phyloP scores from a whole-genome alignment of 2,797 vertebrate species.

The Siniperca scherzeri region DNA sequence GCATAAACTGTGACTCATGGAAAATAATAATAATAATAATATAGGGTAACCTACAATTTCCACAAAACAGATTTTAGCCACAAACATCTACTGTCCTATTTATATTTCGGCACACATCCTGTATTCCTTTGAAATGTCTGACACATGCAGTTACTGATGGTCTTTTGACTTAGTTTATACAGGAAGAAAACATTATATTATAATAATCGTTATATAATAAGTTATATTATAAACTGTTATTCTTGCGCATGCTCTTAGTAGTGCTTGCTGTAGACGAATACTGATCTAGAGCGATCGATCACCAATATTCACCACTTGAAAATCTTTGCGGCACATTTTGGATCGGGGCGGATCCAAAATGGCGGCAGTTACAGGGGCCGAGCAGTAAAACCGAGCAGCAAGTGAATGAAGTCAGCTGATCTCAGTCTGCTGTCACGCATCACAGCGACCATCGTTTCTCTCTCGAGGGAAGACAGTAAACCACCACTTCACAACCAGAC shows the following conservation, averaged over 20 bases:
- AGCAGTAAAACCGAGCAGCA: constrained; percentile 66
- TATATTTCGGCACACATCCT: neutral
- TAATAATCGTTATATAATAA: neutral
- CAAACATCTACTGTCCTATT: neutral
- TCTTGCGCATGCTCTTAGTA: neutral
- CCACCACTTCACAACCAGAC: constrained; percentile 57
- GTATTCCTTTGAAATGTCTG: neutral
- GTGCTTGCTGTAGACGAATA: neutral
- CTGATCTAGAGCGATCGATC: neutral
- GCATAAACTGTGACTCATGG: neutral
- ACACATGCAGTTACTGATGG: neutral
- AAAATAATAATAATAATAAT: no score
- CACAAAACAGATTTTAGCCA: neutral
- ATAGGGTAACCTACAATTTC: no score
- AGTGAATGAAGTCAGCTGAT: constrained; percentile 90
- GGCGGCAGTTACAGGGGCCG: constrained; percentile 66
- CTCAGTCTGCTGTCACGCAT: constrained; percentile 76
- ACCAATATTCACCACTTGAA: neutral
- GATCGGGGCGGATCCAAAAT: constrained; percentile 79
- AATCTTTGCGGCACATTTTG: constrained; percentile 43
- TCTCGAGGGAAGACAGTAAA: constrained; percentile 56
- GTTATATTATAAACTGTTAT: neutral
- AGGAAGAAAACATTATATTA: no score
- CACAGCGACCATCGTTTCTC: constrained; percentile 71
- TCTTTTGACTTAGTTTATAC: neutral